phyloP scores from a whole-genome alignment of 1,140 invertebrate genomes.

The Neodiprion pinetum region DNA sequence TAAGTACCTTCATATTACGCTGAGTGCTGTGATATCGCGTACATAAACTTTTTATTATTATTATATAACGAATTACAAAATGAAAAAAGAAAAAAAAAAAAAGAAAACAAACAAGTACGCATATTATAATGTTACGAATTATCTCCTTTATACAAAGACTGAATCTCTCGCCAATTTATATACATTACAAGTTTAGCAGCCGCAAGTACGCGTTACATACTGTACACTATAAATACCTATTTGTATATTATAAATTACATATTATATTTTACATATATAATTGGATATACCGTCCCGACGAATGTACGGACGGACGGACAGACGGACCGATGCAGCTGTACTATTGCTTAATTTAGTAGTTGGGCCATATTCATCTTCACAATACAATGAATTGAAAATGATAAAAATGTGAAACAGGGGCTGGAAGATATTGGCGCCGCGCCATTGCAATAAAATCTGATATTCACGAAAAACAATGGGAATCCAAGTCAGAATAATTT shows the following conservation, averaged over 20 bases:
- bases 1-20: slow-evolving; percentile 53
- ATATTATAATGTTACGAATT: slow-evolving; percentile 53
- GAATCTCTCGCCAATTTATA: slow-evolving; percentile 60
- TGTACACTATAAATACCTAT: slow-evolving; percentile 43
- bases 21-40: slow-evolving; percentile 63
- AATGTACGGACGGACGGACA: slow-evolving; percentile 2
- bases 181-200: slow-evolving; percentile 48
- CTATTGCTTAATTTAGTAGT: slow-evolving; percentile 45
- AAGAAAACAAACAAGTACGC: slow-evolving; percentile 40
- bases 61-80: slow-evolving; percentile 22
- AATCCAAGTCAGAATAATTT: too few relatives aligned
- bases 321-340: slow-evolving; percentile 22
- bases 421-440: too few relatives aligned
- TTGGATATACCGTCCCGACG: slow-evolving; percentile 32
- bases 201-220: slow-evolving; percentile 44
- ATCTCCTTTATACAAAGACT: slow-evolving; percentile 54
- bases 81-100: slow-evolving; percentile 25
- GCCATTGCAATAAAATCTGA: too few relatives aligned
- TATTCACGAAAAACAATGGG: too few relatives aligned
- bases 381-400: too few relatives aligned
- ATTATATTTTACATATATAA: slow-evolving; percentile 43
- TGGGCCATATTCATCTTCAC: slow-evolving; percentile 17
- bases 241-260: slow-evolving; percentile 44
- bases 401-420: too few relatives aligned
- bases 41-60: slow-evolving; percentile 32